Evolutionary conservation across 2,888 invertebrate genomes (phyloP).

Genomic region (Calameuta idolon): DNA sequence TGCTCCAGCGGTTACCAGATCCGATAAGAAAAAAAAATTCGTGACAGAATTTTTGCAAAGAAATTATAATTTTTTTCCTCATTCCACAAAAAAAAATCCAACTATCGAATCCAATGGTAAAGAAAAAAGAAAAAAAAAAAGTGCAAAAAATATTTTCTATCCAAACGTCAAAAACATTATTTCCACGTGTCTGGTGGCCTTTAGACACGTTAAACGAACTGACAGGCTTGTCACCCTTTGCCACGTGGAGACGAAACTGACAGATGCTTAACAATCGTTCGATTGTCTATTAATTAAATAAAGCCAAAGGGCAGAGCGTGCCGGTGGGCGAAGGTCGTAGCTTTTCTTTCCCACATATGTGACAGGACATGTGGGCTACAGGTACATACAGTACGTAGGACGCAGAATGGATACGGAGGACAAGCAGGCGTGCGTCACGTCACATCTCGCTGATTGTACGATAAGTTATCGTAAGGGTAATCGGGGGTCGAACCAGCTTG

Average conservation of each 20-base stretch:
- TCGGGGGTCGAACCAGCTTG: slow-evolving; percentile 7
- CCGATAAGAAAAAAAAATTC: background rate
- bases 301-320: background rate
- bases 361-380: background rate
- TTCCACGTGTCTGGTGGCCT: background rate
- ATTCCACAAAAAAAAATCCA: background rate
- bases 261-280: background rate
- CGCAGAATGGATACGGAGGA: background rate
- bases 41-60: background rate
- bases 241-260: background rate
- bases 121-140: too few relatives aligned
- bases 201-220: background rate
- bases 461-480: slow-evolving; percentile 8
- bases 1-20: background rate
- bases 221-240: background rate
- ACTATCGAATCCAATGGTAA: too few relatives aligned
- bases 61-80: accelerated
- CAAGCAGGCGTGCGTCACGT: slow-evolving; percentile 3
- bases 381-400: too few relatives aligned
- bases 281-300: slow-evolving; percentile 6
- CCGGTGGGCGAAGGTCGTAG: background rate
- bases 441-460: slow-evolving; percentile 6
- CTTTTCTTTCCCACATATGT: background rate
- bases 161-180: background rate
- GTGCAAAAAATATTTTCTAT: background rate